These are phyloP conservation scores for Acromyrmex echinatior DNA, from an alignment of 1,140 invertebrate species.

Conservation along the genomic window DNA sequence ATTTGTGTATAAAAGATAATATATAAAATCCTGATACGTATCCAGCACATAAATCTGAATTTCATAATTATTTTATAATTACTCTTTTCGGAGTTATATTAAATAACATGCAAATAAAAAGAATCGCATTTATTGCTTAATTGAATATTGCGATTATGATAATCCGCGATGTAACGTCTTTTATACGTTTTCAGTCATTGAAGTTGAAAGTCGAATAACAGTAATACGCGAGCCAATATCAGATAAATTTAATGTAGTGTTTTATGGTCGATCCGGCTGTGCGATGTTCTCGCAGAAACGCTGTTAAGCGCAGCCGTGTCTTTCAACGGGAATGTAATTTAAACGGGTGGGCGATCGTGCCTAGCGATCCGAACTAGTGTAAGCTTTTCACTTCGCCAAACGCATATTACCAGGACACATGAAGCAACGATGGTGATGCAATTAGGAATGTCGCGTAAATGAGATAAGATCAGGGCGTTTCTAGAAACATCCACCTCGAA, in stretches of 20 bases:
- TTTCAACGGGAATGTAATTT: conserved; percentile 39
- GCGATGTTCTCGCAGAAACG: conserved; percentile 45
- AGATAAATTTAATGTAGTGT: conserved; percentile 55
- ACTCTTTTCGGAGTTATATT: not conserved
- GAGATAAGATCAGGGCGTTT: conserved; percentile 16
- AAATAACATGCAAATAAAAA: conserved; percentile 3
- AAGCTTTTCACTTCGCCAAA: conserved; percentile 17
- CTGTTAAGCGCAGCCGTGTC: conserved; percentile 42
- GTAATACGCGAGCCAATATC: conserved; percentile 43
- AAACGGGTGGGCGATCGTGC: conserved; percentile 31
- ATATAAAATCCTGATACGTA: not conserved
- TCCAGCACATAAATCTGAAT: not conserved
- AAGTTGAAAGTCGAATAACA: conserved; percentile 51
- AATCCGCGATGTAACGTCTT: conserved; percentile 28
- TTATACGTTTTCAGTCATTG: conserved; percentile 37
- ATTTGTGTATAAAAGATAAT: not conserved
- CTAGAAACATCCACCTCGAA: conserved; percentile 3
- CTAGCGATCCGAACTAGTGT: conserved; percentile 8
- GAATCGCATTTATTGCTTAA: conserved; percentile 15
- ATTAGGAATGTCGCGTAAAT: conserved; percentile 48
- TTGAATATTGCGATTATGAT: conserved; percentile 29
- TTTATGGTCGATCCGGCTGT: conserved; percentile 47
- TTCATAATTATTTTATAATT: not conserved
- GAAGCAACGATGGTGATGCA: conserved; percentile 9
- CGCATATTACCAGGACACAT: conserved; percentile 25